phyloP scores from a whole-genome alignment of 2,888 invertebrate species.

The Leucania comma region DNA sequence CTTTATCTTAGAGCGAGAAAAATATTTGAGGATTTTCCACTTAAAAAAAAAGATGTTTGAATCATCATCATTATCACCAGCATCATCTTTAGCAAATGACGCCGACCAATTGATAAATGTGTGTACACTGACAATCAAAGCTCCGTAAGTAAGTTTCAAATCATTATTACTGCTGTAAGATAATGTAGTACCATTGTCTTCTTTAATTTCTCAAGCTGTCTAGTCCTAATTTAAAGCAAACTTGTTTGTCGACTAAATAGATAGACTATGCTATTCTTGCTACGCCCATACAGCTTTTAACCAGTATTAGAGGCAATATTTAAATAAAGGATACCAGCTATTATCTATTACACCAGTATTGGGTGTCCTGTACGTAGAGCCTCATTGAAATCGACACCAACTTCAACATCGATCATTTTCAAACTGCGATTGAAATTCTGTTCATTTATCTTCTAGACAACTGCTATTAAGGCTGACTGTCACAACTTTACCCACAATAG shows the following conservation, averaged over 20 bases:
- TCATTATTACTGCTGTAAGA: background rate
- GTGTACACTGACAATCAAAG: no score
- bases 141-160: background rate
- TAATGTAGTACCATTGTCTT: background rate
- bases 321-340: slow-evolving; percentile 30
- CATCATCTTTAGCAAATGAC: background rate
- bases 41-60: background rate
- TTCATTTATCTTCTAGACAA: slow-evolving; percentile 63
- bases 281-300: slow-evolving; percentile 35
- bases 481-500: slow-evolving; percentile 80
- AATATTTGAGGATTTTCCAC: no score
- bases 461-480: slow-evolving; percentile 69
- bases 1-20: no score
- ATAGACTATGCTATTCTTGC: slow-evolving; percentile 22
- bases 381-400: slow-evolving; percentile 49
- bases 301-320: slow-evolving; percentile 33
- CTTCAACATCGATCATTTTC: slow-evolving; percentile 51
- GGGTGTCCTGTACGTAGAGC: slow-evolving; percentile 29
- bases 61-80: background rate
- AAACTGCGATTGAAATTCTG: slow-evolving; percentile 38
- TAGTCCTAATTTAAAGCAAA: slow-evolving; percentile 7
- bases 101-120: no score
- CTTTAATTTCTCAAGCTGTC: background rate
- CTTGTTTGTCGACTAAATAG: slow-evolving; percentile 22
- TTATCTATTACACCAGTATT: slow-evolving; percentile 31